Base-by-base conservation (phyloP, 1,140 invertebrate genomes). In the Halotydeus destructor region DNA sequence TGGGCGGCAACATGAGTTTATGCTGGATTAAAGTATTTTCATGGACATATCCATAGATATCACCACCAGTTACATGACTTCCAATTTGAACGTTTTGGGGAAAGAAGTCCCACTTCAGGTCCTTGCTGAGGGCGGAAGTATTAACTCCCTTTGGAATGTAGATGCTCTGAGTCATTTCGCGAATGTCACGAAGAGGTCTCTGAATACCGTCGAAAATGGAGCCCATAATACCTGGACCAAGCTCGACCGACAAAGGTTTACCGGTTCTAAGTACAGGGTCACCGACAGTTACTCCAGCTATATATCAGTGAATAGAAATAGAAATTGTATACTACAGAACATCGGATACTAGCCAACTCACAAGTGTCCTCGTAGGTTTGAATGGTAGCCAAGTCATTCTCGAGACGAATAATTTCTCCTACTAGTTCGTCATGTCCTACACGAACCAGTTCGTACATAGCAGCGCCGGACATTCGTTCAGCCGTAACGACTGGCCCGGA, bases 201-300 rank as follows among this genome's bases (percentile, higher is more conserved):
- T 99, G 94, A 58, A 99, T 99, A 69, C 89, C 89, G 65, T 99
- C 94, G 66, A 97, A 99, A 65, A 99, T 99, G 58, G 82, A 89
- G 46, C 84, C 84, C 69, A 99, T 78, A 61, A 99, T 98, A 57
- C 94, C 94, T 35, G 93, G 94, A n/a, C 93, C 94, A 21, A 99
- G 66, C 60, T 99, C 93, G 14, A 99, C 93, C 1, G 88, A 96
- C 3, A 99, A 61, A 0, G 93, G 93, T 61, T 98, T 98, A 18
- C 93, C 93, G 2, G 93, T 99, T 55, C 93, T 69, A 41, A 98
- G 64, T 2, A 99, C 93, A 14, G 94, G 94, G 67, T 99, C 94
- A 26, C 94, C 94, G 5, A 99, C 93, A 25, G 94, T 98, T 3
- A 99, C 91, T 57, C 93, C 93, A 38, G 91, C 68, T 69, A 34